Base-by-base conservation (phyloP, 2,888 invertebrate genomes). In the Campoplex nolae region DNA sequence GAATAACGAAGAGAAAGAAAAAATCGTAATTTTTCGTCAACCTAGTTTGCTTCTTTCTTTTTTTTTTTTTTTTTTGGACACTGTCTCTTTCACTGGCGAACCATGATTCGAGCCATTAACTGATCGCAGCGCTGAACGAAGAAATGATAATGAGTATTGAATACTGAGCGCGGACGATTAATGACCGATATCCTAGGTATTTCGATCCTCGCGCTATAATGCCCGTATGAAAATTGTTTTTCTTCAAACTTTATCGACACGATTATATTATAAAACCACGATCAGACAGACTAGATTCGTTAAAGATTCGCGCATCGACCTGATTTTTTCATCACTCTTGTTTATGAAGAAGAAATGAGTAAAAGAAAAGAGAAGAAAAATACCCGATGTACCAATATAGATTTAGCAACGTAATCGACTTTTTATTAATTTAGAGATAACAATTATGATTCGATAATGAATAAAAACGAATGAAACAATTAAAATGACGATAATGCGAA, bases 391-490 rank as follows among this genome's bases (percentile, higher is more conserved):
- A 84, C 73, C 73, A 78, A 79, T 81, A 83, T 85, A 86, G 83
- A 38, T 84, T 78, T 84, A 86, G 84, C 65, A 90, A 90, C 92
- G 89, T 92, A 91, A 91, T 89, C 90, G 90, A 77, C 81, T 84
- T 92, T 93, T 93, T 92, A 93, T 92, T 92, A 93, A 91, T 89
- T 85, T 90, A 90, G 89, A 88, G 78, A 88, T 87, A 74, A 87
- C 74, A 74, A 82, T 88, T 70, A 84, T 80, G 85, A 89, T 84
- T 84, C 84, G 83, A 85, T 84, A 77, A 85, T 51, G 48, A 79
- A 73, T 62, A 48, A 80, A 23, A 82, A 73, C 28, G n/a, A 86
- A 83, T 13, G 28, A 65, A 75, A 58, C 48, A n/a, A 71, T 16
- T 35, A 79, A 45, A 79, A 79, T 42, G 54, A 78, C 28, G n/a